These are phyloP conservation scores for Climacteris rufus DNA, from an alignment of 2,113 vertebrate species.

Conservation along the genomic window DNA sequence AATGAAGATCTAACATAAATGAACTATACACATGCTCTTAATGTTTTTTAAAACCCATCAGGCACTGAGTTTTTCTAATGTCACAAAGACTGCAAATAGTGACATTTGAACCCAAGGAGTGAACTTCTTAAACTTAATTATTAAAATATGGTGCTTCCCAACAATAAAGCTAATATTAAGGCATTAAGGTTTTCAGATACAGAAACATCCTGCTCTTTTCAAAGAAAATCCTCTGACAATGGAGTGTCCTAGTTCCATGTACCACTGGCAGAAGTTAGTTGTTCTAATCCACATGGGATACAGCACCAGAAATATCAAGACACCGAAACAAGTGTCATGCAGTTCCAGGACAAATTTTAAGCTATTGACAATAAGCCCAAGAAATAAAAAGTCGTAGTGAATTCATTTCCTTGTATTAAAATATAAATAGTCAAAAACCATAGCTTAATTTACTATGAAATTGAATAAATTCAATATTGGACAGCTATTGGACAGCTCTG, in stretches of 20 bases:
- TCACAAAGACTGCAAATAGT: neutral
- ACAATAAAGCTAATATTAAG: neutral
- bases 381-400: neutral
- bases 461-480: neutral
- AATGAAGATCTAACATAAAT: neutral
- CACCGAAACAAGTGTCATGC: neutral
- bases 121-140: neutral
- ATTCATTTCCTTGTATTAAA: neutral
- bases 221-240: neutral
- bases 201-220: neutral
- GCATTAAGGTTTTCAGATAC: neutral
- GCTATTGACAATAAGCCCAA: neutral
- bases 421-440: neutral
- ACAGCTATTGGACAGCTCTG: neutral
- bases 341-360: neutral
- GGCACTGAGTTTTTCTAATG: neutral
- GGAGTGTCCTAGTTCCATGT: neutral
- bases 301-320: neutral
- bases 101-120: neutral
- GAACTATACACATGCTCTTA: neutral
- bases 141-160: neutral
- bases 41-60: neutral
- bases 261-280: neutral
- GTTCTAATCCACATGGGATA: neutral
- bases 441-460: neutral